These are phyloP conservation scores for Laticauda colubrina DNA, from an alignment of 2,113 vertebrate species.

Conservation along the genomic window DNA sequence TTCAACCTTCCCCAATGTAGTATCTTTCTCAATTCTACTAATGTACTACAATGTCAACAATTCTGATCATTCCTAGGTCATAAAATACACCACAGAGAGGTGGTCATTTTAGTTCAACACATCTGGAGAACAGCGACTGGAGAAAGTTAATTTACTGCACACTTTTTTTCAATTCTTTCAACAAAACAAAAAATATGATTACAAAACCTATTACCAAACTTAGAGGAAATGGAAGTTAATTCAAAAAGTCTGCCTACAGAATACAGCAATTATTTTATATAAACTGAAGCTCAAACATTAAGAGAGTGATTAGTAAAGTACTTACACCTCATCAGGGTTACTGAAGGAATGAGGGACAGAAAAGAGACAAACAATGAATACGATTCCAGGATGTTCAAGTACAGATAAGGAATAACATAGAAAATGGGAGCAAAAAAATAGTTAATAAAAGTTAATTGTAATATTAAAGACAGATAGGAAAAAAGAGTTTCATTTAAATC, in stretches of 20 bases:
- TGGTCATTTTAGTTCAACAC: neutral
- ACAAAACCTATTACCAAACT: neutral
- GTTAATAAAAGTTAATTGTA: constrained; percentile 47
- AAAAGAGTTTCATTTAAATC: constrained; percentile 8
- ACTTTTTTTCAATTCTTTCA: neutral
- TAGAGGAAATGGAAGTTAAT: neutral
- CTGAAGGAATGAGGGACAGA: constrained; percentile 33
- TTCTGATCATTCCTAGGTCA: neutral
- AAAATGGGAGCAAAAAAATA: constrained; percentile 37
- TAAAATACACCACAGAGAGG: neutral
- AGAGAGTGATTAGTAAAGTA: constrained; percentile 51
- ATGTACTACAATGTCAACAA: neutral
- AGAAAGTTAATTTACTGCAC: neutral
- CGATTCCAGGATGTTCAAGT: constrained; percentile 45
- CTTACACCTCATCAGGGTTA: constrained; percentile 53
- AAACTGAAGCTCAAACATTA: neutral
- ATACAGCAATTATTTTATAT: constrained; percentile 31
- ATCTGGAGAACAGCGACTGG: neutral
- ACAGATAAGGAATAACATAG: constrained; percentile 27
- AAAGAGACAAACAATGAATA: constrained; percentile 40
- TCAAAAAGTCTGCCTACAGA: neutral
- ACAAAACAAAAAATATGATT: neutral
- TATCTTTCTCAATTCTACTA: neutral
- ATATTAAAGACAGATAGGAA: constrained; percentile 24
- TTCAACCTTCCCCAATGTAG: neutral